A percentile compares a stretch with the other conserved stretches of the same genome.
These are phyloP conservation scores for Caenorhabditis sp. DNA, from an alignment of 2,888 invertebrate genomes.

Conservation along the genomic window DNA sequence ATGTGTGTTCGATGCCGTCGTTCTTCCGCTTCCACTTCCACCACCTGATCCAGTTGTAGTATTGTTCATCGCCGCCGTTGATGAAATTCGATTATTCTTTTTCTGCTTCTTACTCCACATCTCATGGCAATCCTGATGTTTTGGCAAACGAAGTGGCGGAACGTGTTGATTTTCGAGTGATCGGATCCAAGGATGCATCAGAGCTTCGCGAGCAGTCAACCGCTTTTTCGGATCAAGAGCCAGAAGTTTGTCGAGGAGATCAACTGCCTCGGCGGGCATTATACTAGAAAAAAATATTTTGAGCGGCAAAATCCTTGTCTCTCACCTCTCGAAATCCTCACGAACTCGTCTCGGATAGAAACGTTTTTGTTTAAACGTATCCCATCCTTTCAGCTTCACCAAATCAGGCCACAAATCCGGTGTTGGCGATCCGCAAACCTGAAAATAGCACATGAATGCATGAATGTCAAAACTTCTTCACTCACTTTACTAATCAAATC, in stretches of 20 bases:
- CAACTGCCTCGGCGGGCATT: constrained; percentile 75
- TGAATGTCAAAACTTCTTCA: background rate
- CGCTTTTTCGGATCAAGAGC: constrained; percentile 92
- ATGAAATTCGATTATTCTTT: background rate
- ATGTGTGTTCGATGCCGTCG: background rate
- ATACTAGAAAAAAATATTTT: constrained; percentile 66
- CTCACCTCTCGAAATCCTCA: constrained; percentile 84
- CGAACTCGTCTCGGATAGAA: constrained; percentile 86
- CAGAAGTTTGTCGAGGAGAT: constrained; percentile 79
- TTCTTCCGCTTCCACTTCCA: constrained; percentile 2
- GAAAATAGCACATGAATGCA: background rate
- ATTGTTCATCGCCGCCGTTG: background rate
- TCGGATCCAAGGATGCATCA: constrained; percentile 89
- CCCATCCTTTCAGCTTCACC: constrained; percentile 89
- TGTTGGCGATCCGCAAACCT: constrained; percentile 87
- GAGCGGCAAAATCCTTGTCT: too few species aligned
- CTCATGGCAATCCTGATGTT: constrained; percentile 87
- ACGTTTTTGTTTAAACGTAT: constrained; percentile 88
- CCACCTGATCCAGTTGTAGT: background rate
- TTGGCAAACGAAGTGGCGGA: constrained; percentile 76
- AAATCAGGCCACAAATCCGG: constrained; percentile 97
- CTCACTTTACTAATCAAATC: constrained; percentile 81
- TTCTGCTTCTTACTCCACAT: constrained; percentile 87
- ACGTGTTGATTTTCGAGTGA: constrained; percentile 83
- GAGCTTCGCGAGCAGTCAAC: constrained; percentile 91